Base-by-base conservation (phyloP, 2,797 vertebrate species). In the Champsocephalus gunnari region DNA sequence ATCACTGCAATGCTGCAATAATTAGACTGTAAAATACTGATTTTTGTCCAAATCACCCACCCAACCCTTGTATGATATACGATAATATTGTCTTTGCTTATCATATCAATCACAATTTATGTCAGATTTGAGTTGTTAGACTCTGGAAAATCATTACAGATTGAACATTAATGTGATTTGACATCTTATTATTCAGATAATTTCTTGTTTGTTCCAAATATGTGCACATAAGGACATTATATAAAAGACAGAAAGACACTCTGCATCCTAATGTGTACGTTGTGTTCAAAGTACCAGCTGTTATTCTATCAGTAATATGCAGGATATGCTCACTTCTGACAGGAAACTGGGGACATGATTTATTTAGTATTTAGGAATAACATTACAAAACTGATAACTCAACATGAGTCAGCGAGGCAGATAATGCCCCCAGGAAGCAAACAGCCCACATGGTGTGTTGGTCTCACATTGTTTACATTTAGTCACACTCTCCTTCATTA, bases 401-500 rank as follows among this genome's bases (percentile, higher is more conserved):
- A 28, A 47, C 45, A 34, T 80, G 77, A 82, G 61, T 87, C 73
- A 83, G 59, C 44, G 65, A 38, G 50, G n/a, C n/a, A 61, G 24
- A 79, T 45, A 61, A 71, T n/a, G 11, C 72, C 49, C 44, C 0
- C 53, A 24, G 64, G 62, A 77, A 67, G 60, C 12, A 43, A 59
- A 45, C 61, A 44, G 63, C 66, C 66, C 24, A 62, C 57, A 55
- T 21, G 55, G 67, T 64, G 66, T 71, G 73, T 75, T 63, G 66
- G 73, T 80, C 68, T 85, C 57, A 56, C 24, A 55, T 77, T 82
- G 66, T 87, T 86, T 81, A 69, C 61, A 59, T 81, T 83, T 60
- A 66, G 68, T 84, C 73, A 81, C 71, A 76, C 71, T 55, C 78
- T 56, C 45, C 59, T 61, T 24, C 56, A 57, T 62, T 76, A 62